Percentiles rank a stretch among this genome's conserved stretches.
Conservation (phyloP, 1,140 invertebrate genomes). For the Helicorthomorpha holstii region DNA sequence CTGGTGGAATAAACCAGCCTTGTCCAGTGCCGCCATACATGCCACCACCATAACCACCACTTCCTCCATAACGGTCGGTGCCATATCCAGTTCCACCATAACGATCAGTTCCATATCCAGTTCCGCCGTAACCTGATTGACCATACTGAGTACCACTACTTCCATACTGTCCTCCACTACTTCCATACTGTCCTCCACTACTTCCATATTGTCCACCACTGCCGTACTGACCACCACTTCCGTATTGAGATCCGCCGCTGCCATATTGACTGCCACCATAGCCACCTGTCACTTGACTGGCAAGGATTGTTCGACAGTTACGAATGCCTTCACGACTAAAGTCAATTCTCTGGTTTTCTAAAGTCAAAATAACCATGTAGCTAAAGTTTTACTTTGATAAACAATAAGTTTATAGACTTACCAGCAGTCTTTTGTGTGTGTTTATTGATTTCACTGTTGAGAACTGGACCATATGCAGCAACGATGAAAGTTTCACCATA, state of each 20-base stretch:
- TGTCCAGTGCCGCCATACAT: neutral
- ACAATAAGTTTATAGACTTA: neutral
- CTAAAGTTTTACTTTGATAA: neutral
- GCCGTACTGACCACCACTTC: neutral
- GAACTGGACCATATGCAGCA: conserved; percentile 72
- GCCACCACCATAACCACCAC: neutral
- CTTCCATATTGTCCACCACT: too few species aligned
- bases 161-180: neutral
- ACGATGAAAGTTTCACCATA: conserved; percentile 50
- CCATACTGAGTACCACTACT: neutral
- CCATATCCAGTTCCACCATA: neutral
- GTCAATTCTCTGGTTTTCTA: conserved; percentile 1
- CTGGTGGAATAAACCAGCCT: neutral
- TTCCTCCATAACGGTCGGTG: neutral
- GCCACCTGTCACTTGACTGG: neutral
- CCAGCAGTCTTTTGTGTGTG: conserved; percentile 5
- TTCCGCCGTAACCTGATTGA: neutral
- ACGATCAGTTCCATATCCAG: neutral
- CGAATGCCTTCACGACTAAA: neutral
- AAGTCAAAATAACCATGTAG: neutral
- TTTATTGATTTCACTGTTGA: conserved; percentile 27
- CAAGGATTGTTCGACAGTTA: neutral
- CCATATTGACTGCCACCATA: neutral
- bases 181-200: neutral
- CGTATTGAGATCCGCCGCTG: neutral